Evolutionary conservation across 1,140 invertebrate genomes (phyloP).

Genomic region (Drosophila watanabei): DNA sequence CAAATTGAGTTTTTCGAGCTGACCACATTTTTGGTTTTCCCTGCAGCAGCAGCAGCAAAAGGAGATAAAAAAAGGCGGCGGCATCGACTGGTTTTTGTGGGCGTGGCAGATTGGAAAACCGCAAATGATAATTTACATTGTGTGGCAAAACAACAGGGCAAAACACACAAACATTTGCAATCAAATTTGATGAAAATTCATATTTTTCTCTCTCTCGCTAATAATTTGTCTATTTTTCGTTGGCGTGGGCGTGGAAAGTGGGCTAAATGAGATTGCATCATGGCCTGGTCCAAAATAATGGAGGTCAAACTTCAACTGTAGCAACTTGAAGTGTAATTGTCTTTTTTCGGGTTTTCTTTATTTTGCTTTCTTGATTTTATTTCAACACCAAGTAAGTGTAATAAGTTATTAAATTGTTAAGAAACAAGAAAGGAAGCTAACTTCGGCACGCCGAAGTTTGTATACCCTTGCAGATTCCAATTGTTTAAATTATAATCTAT

Average conservation of each 20-base stretch:
- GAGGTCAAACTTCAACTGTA: slow-evolving; percentile 24
- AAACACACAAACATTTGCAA: slow-evolving; percentile 30
- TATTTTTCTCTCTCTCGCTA: slow-evolving; percentile 31
- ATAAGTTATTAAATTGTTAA: neutral
- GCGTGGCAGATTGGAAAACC: slow-evolving; percentile 47
- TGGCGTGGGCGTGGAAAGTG: slow-evolving; percentile 34
- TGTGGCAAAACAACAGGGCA: neutral
- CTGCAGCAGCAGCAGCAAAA: slow-evolving; percentile 1
- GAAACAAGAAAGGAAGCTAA: no score
- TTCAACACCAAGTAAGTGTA: neutral
- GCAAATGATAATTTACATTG: slow-evolving; percentile 58
- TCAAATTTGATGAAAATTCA: slow-evolving; percentile 52
- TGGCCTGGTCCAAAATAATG: slow-evolving; percentile 24
- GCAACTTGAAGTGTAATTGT: slow-evolving; percentile 34
- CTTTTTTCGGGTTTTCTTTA: slow-evolving; percentile 22
- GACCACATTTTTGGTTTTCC: slow-evolving; percentile 36
- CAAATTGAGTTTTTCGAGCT: slow-evolving; percentile 58
- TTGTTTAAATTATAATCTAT: no score
- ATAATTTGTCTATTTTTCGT: slow-evolving; percentile 40
- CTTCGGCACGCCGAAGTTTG: no score
- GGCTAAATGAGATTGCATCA: slow-evolving; percentile 42
- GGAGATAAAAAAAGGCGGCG: slow-evolving; percentile 1
- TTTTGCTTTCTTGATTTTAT: neutral
- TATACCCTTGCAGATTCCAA: no score
- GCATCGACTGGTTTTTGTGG: slow-evolving; percentile 12